These are phyloP conservation scores for Cichladusa arquata DNA, from an alignment of 2,113 vertebrate genomes.

Conservation along the genomic window DNA sequence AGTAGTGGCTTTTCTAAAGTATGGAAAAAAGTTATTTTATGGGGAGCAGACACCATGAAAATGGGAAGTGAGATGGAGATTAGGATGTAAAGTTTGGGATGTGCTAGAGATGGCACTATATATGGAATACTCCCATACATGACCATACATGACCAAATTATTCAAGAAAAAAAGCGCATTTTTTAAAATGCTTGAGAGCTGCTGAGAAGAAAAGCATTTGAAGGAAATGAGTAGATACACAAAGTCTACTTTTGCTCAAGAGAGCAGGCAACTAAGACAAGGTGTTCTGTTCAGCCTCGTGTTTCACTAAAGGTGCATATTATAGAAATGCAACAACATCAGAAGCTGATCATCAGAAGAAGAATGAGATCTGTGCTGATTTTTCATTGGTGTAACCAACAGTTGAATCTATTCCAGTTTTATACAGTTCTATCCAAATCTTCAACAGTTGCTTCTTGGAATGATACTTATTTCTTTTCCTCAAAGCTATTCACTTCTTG, in stretches of 20 bases:
- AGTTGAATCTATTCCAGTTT: neutral
- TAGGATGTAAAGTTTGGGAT: neutral
- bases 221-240: neutral
- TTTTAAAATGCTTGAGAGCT: neutral
- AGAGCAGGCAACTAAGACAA: neutral
- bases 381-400: neutral
- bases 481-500: neutral
- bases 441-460: neutral
- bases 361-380: neutral
- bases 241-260: neutral
- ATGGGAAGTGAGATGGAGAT: neutral
- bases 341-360: neutral
- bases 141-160: neutral
- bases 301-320: neutral
- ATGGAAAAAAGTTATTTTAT: neutral
- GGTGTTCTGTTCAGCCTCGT: neutral
- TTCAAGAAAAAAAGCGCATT: neutral
- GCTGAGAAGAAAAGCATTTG: neutral
- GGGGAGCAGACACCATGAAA: neutral
- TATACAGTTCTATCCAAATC: neutral
- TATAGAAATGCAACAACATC: neutral
- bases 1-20: neutral
- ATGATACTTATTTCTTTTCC: neutral
- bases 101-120: neutral
- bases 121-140: rapidly evolving